Percentiles rank a stretch among this genome's conserved stretches.
These are phyloP conservation scores for Standfussiana lucernea DNA, from an alignment of 2,888 invertebrate genomes.

Conservation along the genomic window DNA sequence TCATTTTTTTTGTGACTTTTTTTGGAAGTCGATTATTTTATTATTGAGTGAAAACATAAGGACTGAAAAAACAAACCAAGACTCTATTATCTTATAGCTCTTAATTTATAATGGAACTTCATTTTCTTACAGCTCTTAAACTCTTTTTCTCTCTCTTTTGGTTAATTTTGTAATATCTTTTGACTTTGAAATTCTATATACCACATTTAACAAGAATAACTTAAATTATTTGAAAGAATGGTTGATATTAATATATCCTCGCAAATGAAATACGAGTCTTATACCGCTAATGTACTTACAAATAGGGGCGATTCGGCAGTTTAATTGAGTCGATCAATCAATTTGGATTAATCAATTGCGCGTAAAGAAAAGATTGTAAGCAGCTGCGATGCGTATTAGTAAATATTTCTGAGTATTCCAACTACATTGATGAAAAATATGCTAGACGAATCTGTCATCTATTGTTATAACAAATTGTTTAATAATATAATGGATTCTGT, in stretches of 20 bases:
- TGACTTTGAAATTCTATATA: background rate
- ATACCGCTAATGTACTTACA: constrained; percentile 12
- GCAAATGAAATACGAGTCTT: constrained; percentile 3
- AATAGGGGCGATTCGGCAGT: constrained; percentile 20
- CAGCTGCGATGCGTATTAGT: background rate
- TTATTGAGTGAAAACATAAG: too few relatives aligned
- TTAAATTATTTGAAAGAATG: background rate
- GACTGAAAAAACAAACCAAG: too few relatives aligned
- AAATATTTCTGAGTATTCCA: background rate
- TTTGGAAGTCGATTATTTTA: too few relatives aligned
- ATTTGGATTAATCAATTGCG: constrained; percentile 26
- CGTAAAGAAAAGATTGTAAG: background rate
- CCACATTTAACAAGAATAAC: background rate
- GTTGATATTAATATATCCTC: background rate
- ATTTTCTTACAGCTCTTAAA: too few relatives aligned
- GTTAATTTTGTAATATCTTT: background rate
- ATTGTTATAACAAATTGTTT: background rate
- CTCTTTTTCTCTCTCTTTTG: too few relatives aligned
- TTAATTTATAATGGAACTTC: too few relatives aligned
- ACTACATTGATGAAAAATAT: background rate
- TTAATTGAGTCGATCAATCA: constrained; percentile 42
- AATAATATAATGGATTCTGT: too few relatives aligned
- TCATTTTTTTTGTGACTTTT: too few relatives aligned
- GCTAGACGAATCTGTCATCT: background rate
- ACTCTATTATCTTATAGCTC: too few relatives aligned